Evolutionary conservation across 2,888 invertebrate species (phyloP).

Genomic region (Synanthedon myopaeformis): DNA sequence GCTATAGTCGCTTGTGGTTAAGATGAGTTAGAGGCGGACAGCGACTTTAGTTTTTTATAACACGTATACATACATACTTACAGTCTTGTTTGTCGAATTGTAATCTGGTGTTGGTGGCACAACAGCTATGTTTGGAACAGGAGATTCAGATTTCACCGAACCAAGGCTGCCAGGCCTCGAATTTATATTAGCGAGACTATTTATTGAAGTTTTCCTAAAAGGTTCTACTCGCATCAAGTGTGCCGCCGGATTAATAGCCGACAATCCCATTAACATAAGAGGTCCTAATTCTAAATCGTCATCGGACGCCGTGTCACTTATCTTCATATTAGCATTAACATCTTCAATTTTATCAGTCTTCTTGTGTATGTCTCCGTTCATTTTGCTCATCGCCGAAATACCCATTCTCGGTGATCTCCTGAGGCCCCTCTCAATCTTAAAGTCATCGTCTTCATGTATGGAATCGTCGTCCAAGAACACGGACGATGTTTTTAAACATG

Average conservation of each 20-base stretch:
- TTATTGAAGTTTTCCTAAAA: constrained; percentile 44
- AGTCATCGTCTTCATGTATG: constrained; percentile 49
- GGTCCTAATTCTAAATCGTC: constrained; percentile 75
- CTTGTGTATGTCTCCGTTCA: constrained; percentile 60
- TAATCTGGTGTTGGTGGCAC: constrained; percentile 81
- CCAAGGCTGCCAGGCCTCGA: constrained; percentile 61
- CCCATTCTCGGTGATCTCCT: constrained; percentile 59
- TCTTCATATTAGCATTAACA: constrained; percentile 36
- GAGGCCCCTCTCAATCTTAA: constrained; percentile 53
- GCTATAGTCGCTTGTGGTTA: too few relatives aligned
- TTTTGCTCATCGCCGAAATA: constrained; percentile 57
- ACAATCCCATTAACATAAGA: constrained; percentile 75
- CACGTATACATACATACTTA: constrained; percentile 23
- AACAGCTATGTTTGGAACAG: constrained; percentile 78
- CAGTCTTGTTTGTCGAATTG: constrained; percentile 54
- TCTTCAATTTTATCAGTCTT: constrained; percentile 53
- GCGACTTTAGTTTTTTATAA: too few relatives aligned
- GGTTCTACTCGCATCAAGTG: constrained; percentile 72
- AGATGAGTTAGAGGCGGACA: background rate
- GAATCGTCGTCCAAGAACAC: constrained; percentile 59
- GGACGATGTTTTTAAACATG: constrained; percentile 56
- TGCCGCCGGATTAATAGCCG: constrained; percentile 73
- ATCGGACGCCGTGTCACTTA: constrained; percentile 48
- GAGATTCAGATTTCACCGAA: constrained; percentile 49
- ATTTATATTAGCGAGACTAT: constrained; percentile 33